Percentiles rank a stretch among this genome's conserved stretches.
Conservation (phyloP, 2,113 vertebrate species). For the Poeciliopsis prolifica region DNA sequence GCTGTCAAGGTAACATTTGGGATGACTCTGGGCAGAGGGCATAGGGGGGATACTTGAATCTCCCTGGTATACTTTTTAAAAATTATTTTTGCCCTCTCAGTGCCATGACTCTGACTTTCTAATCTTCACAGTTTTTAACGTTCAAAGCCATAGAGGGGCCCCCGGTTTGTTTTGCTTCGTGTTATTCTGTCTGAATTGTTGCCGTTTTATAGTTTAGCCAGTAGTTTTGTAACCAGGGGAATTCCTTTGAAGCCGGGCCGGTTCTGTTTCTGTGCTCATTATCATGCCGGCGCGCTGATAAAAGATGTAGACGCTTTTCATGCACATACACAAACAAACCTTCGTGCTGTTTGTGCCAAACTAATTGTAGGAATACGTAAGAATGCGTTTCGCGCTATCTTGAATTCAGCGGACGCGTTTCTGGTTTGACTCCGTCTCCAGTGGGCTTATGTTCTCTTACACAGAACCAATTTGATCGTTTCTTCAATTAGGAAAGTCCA, state of each 20-base stretch:
- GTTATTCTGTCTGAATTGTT: not conserved
- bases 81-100: not conserved
- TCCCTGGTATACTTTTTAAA: not conserved
- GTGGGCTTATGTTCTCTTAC: not conserved
- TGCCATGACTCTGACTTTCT: not conserved
- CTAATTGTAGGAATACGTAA: conserved; percentile 5
- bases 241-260: conserved; percentile 31
- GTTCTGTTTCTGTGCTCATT: conserved; percentile 47
- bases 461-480: conserved; percentile 6
- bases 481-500: conserved; percentile 46
- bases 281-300: conserved; percentile 43
- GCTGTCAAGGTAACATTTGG: conserved; percentile 44
- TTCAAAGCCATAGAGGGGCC: not conserved
- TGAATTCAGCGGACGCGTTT: not conserved
- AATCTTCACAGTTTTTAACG: not conserved
- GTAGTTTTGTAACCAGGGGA: not conserved
- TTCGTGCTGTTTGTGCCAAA: conserved; percentile 17
- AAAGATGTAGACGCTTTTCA: conserved; percentile 33
- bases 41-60: not conserved
- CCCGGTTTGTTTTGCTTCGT: not conserved
- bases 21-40: conserved; percentile 1
- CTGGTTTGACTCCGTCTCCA: not conserved
- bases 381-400: not conserved
- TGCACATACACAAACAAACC: not conserved
- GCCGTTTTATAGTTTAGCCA: conserved; percentile 2